Percentiles rank a stretch among this genome's conserved stretches.
Evolutionary conservation across 2,113 vertebrate species (phyloP).

Genomic region (Megatriorchis doriae): DNA sequence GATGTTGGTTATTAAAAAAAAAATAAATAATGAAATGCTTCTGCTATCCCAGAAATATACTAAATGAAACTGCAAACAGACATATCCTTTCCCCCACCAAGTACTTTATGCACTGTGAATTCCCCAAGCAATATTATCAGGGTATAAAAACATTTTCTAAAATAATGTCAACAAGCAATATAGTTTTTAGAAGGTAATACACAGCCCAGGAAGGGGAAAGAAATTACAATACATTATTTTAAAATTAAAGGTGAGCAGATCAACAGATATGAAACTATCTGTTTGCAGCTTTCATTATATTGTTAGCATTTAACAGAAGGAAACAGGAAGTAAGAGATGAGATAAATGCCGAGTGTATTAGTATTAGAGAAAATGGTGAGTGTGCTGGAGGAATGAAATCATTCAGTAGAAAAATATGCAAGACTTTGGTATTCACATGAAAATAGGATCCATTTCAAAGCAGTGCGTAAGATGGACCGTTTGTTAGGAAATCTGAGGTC

Average conservation of each 20-base stretch:
- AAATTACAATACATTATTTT: background rate
- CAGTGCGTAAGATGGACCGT: background rate
- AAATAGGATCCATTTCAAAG: background rate
- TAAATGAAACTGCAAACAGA: background rate
- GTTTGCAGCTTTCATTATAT: background rate
- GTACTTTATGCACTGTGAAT: background rate
- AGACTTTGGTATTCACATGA: background rate
- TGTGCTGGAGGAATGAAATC: background rate
- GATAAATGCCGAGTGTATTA: background rate
- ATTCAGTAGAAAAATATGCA: background rate
- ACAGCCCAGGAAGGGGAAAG: background rate
- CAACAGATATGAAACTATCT: constrained; percentile 3
- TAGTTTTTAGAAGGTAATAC: background rate
- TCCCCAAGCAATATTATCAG: background rate
- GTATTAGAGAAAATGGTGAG: background rate
- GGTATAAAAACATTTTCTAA: background rate
- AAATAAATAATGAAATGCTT: background rate
- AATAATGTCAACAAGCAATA: constrained; percentile 9
- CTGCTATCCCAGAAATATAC: background rate
- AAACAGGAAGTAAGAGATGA: background rate
- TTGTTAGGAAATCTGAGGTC: background rate
- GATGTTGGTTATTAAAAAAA: background rate
- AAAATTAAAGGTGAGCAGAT: constrained; percentile 37
- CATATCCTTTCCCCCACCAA: background rate
- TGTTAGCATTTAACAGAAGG: background rate